A percentile compares a stretch with the other conserved stretches of the same genome.
These are phyloP conservation scores for Halcyon malimbica DNA, from an alignment of 2,113 vertebrate species.

Conservation along the genomic window DNA sequence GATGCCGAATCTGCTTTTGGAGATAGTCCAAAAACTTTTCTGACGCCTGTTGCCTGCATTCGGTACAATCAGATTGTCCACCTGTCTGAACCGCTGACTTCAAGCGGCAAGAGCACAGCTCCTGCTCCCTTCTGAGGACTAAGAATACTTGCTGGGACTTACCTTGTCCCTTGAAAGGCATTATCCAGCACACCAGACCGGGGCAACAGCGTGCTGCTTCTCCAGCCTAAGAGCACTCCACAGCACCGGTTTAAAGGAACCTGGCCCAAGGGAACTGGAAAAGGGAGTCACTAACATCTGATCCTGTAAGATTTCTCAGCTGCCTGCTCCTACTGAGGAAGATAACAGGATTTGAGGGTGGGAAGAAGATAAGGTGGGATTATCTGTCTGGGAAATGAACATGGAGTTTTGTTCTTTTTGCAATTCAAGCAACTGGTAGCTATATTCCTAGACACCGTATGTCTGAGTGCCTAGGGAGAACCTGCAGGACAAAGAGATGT, in stretches of 20 bases:
- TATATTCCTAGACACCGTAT: neutral
- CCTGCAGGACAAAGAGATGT: neutral
- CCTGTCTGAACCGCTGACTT: neutral
- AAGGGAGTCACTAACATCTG: neutral
- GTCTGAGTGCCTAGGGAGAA: neutral
- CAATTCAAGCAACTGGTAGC: neutral
- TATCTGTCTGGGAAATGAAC: neutral
- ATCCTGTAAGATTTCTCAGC: neutral
- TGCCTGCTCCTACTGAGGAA: neutral
- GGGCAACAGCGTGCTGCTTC: neutral
- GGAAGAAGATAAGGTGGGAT: neutral
- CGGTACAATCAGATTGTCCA: neutral
- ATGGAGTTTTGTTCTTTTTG: neutral
- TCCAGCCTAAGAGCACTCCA: neutral
- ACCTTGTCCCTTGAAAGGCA: neutral
- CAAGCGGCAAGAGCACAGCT: neutral
- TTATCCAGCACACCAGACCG: neutral
- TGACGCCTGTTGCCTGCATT: neutral
- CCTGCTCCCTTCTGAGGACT: neutral
- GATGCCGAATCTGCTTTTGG: slow-evolving; percentile 3
- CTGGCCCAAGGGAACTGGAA: neutral
- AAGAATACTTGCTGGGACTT: neutral
- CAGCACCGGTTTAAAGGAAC: neutral
- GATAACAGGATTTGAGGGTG: neutral
- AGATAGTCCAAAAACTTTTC: neutral